phyloP scores from a whole-genome alignment of 2,113 vertebrate species.

The Stercorarius parasiticus region DNA sequence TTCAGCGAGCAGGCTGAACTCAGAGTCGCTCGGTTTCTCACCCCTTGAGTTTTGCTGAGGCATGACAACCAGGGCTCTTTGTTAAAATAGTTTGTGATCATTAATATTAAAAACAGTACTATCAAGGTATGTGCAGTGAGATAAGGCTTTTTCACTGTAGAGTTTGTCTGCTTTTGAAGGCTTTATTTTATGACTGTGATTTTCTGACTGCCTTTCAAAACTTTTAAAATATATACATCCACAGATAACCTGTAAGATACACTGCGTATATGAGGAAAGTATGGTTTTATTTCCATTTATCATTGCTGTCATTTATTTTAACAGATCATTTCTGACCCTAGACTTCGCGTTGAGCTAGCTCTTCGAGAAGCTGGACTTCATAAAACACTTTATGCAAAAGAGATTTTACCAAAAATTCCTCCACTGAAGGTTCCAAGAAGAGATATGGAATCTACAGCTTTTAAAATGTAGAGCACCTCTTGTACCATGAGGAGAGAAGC shows the following conservation, averaged over 20 bases:
- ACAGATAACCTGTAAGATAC: not conserved
- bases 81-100: not conserved
- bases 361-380: constrained; percentile 90
- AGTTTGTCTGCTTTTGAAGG: not conserved
- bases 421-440: constrained; percentile 85
- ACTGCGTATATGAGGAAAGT: not conserved
- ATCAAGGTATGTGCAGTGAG: not conserved
- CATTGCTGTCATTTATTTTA: constrained; percentile 46
- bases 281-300: not conserved
- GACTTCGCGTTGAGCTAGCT: constrained; percentile 86
- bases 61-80: not conserved
- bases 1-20: not conserved
- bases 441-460: constrained; percentile 81
- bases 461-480: constrained; percentile 59
- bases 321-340: constrained; percentile 90
- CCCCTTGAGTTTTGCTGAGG: not conserved
- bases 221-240: no score
- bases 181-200: not conserved
- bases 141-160: not conserved
- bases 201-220: not conserved
- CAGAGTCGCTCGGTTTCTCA: not conserved
- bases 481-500: not conserved
- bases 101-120: not conserved
- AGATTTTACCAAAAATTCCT: constrained; percentile 80
- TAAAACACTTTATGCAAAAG: constrained; percentile 82